Conservation (phyloP, 2,113 vertebrate genomes). For the Heterochromis multidens region DNA sequence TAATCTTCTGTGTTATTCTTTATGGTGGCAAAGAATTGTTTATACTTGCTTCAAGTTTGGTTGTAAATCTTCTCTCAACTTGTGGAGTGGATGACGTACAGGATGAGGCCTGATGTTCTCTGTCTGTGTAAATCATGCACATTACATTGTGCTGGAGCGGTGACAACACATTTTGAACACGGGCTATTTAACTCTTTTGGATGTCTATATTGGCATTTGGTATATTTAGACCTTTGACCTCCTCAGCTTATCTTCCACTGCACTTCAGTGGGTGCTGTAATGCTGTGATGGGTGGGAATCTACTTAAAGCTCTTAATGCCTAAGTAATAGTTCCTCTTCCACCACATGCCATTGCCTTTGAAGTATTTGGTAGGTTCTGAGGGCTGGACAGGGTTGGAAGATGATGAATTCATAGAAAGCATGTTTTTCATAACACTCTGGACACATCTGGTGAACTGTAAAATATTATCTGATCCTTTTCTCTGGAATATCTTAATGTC, state of each 20-base stretch:
- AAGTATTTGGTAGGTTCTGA: slow-evolving; percentile 17
- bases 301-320: neutral
- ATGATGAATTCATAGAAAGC: slow-evolving; percentile 43
- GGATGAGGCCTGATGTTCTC: neutral
- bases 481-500: slow-evolving; percentile 59
- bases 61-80: slow-evolving; percentile 27
- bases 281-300: neutral
- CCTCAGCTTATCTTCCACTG: neutral
- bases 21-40: slow-evolving; percentile 22
- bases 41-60: neutral
- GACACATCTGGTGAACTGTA: slow-evolving; percentile 59
- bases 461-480: slow-evolving; percentile 52
- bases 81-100: neutral
- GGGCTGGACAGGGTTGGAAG: neutral
- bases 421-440: slow-evolving; percentile 51
- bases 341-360: slow-evolving; percentile 26
- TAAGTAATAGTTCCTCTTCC: slow-evolving; percentile 2
- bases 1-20: neutral
- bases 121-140: slow-evolving; percentile 10
- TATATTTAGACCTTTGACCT: slow-evolving; percentile 21
- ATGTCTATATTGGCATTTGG: neutral
- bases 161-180: slow-evolving; percentile 12
- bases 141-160: neutral
- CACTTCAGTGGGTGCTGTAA: neutral
- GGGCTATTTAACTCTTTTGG: neutral